Conservation (phyloP, 2,888 invertebrate genomes). For the Ptilodon capucinus region DNA sequence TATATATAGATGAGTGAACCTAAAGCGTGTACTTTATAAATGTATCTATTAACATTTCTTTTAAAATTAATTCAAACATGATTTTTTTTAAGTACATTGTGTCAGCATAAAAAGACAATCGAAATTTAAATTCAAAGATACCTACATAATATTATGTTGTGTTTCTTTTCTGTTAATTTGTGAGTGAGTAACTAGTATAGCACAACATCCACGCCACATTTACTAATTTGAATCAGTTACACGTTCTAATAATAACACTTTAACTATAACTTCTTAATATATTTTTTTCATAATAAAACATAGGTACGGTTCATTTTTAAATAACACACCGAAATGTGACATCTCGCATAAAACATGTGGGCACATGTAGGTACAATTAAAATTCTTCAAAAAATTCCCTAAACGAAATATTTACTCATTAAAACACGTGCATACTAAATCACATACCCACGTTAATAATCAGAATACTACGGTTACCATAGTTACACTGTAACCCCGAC, state of each 20-base stretch:
- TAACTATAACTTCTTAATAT: neutral
- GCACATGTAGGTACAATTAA: no score
- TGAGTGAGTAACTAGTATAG: no score
- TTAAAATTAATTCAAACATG: no score
- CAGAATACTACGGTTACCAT: slow-evolving; percentile 23
- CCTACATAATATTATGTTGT: no score
- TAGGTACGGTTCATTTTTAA: neutral
- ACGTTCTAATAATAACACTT: neutral
- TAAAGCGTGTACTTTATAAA: no score
- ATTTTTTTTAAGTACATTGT: no score
- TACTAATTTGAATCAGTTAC: neutral
- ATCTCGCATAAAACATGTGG: neutral
- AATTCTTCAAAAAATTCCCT: slow-evolving; percentile 17
- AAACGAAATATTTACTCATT: slow-evolving; percentile 20
- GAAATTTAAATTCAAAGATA: no score
- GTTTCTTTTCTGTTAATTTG: no score
- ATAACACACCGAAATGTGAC: neutral
- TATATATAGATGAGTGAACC: no score
- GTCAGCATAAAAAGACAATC: no score
- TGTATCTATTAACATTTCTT: no score
- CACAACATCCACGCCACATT: no score
- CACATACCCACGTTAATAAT: neutral
- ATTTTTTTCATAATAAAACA: neutral
- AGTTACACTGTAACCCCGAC: slow-evolving; percentile 43
- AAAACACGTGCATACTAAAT: slow-evolving; percentile 10